These are phyloP conservation scores for Lasioglossum morio DNA, from an alignment of 2,888 invertebrate genomes.

Conservation along the genomic window DNA sequence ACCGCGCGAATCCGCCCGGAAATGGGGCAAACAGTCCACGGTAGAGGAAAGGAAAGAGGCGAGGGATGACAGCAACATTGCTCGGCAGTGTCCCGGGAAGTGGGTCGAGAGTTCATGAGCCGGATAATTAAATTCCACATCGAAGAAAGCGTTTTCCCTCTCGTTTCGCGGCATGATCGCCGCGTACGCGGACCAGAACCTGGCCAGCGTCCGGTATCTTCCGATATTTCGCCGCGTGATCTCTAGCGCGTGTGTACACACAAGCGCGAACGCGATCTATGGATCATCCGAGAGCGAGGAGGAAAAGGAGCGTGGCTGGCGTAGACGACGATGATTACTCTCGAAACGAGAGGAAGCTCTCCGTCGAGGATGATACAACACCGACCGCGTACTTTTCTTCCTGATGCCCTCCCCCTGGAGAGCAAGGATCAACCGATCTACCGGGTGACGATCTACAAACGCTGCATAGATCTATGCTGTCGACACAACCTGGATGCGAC, in stretches of 20 bases:
- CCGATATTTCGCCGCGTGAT: conserved; percentile 12
- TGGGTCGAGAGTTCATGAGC: conserved; percentile 81
- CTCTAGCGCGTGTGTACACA: neutral
- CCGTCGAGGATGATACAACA: conserved; percentile 71
- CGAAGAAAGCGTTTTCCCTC: conserved; percentile 82
- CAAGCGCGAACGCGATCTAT: neutral
- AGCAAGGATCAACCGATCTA: conserved; percentile 40
- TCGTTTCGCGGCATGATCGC: conserved; percentile 70
- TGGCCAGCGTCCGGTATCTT: conserved; percentile 41
- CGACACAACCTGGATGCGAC: conserved; percentile 4
- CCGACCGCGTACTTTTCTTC: conserved; percentile 75
- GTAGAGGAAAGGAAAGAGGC: conserved; percentile 32
- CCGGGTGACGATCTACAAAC: conserved; percentile 28
- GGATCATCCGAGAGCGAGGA: neutral
- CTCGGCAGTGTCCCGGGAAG: conserved; percentile 66
- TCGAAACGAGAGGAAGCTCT: conserved; percentile 74
- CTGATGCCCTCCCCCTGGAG: conserved; percentile 66
- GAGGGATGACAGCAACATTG: conserved; percentile 46
- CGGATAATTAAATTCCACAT: conserved; percentile 81
- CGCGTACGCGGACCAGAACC: conserved; percentile 18
- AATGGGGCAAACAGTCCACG: conserved; percentile 39
- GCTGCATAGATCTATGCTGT: neutral
- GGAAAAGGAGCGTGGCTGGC: neutral
- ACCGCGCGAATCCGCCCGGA: conserved; percentile 31
- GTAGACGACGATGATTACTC: conserved; percentile 69